Evolutionary conservation across 2,113 vertebrate genomes (phyloP), one percentile per base, ranked within the genome.

Genomic region (Fulmarus glacialis): DNA sequence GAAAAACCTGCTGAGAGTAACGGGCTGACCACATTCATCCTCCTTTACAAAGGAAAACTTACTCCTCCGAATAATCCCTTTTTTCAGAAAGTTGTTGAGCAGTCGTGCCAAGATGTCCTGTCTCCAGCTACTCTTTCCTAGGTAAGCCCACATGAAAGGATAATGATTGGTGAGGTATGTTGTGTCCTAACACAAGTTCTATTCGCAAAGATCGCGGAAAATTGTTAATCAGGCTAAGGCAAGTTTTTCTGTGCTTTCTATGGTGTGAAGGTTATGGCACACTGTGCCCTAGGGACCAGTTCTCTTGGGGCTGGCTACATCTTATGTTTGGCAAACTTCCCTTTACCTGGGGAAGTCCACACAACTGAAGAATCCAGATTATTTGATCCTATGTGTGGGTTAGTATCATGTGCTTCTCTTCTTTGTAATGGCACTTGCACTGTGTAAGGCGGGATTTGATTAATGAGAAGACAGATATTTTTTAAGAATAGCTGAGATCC

Each of bases 161-260:
- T 32, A 53, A 2, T 1, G 12, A 6, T 8, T 20, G 50, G 12
- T 36, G 34, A 7, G 6, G 5, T 55, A 0, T 20, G 6, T 11
- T 36, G 10, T 70, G 20, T 64, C 48, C 17, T 17, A 9, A 4
- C 50, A 48, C 12, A 47, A 68, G 11, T 70, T 23, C 36, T 32
- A 15, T 34, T 87, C 11, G 14, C 15, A 24, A 4, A 62, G 42
- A 9, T 58, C 4, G 22, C 27, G 15, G 18, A 24, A 85, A 47
- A 20, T 3, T 6, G 12, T 42, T 45, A 10, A 20, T 55, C 6
- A 24, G 47, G 21, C 11, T 23, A 26, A 79, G 77, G 32, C 5
- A 12, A 26, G 6, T 6, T 62, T 53, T 58, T 32, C 17, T 38
- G 1, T 8, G 12, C 38, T 83, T 60, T 81, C 55, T 71, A 1